Evolutionary conservation across 2,797 vertebrate genomes (phyloP).

Genomic region (Aphelocoma californica): DNA sequence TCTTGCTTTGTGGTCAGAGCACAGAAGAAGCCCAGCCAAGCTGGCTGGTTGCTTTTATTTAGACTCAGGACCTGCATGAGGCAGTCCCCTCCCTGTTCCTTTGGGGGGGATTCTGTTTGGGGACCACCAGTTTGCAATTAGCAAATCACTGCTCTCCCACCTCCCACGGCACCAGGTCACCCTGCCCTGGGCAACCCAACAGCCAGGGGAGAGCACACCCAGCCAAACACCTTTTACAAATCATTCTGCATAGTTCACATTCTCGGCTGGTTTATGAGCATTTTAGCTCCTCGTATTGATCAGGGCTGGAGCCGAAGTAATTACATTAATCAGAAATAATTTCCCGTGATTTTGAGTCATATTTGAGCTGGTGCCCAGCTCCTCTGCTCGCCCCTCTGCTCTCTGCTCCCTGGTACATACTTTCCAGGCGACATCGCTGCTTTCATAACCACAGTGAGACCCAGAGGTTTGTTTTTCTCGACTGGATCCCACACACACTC

Average conservation of each 20-base stretch:
- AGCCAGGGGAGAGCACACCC: neutral
- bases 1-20: neutral
- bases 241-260: constrained; percentile 58
- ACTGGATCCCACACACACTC: constrained; percentile 2
- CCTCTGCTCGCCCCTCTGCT: neutral
- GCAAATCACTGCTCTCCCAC: neutral
- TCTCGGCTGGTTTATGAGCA: constrained; percentile 46
- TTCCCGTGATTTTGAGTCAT: constrained; percentile 68
- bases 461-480: constrained; percentile 42
- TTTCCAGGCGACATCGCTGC: constrained; percentile 69
- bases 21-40: neutral
- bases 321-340: constrained; percentile 66
- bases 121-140: neutral
- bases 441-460: constrained; percentile 41
- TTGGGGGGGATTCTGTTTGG: neutral
- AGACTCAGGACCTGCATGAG: neutral
- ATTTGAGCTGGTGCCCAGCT: constrained; percentile 38
- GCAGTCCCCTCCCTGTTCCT: neutral
- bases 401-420: constrained; percentile 50
- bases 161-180: neutral
- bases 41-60: neutral
- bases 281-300: constrained; percentile 65
- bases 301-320: constrained; percentile 67
- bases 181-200: neutral
- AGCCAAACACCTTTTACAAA: constrained; percentile 67